phyloP scores from a whole-genome alignment of 2,113 vertebrate genomes.

The Tetraodon nigroviridis region DNA sequence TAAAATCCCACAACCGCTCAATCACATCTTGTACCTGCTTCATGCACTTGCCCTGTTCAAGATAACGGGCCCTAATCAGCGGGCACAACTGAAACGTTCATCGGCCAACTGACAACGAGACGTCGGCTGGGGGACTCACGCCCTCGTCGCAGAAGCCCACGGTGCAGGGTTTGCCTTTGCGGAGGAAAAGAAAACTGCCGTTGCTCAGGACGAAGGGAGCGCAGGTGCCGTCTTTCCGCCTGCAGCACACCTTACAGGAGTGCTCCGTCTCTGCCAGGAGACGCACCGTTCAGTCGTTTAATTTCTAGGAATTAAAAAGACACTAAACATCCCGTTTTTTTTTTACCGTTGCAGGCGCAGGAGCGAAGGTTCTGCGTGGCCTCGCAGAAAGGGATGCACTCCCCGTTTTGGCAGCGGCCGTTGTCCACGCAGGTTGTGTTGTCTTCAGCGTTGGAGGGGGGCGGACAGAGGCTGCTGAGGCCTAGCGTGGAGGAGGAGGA shows the following conservation, averaged over 20 bases:
- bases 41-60: slow-evolving; percentile 89
- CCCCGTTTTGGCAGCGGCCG: slow-evolving; percentile 83
- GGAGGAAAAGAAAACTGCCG: slow-evolving; percentile 77
- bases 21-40: slow-evolving; percentile 97
- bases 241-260: slow-evolving; percentile 96
- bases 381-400: slow-evolving; percentile 92
- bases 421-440: slow-evolving; percentile 85
- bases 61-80: not conserved
- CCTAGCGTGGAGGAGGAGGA: slow-evolving; percentile 61
- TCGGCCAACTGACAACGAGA: not conserved
- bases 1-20: slow-evolving; percentile 96
- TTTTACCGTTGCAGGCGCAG: slow-evolving; percentile 89
- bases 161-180: slow-evolving; percentile 95
- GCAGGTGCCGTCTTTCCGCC: slow-evolving; percentile 74
- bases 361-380: slow-evolving; percentile 78
- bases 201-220: slow-evolving; percentile 64
- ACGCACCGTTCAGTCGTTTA: not conserved
- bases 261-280: slow-evolving; percentile 79
- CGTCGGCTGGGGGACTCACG: slow-evolving; percentile 70
- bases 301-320: not conserved
- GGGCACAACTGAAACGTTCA: not conserved
- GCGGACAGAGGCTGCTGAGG: slow-evolving; percentile 87
- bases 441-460: slow-evolving; percentile 80
- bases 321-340: not conserved
- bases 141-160: slow-evolving; percentile 91